These are phyloP conservation scores for Hozukius guyotensis DNA, from an alignment of 2,797 vertebrate genomes.

Conservation along the genomic window DNA sequence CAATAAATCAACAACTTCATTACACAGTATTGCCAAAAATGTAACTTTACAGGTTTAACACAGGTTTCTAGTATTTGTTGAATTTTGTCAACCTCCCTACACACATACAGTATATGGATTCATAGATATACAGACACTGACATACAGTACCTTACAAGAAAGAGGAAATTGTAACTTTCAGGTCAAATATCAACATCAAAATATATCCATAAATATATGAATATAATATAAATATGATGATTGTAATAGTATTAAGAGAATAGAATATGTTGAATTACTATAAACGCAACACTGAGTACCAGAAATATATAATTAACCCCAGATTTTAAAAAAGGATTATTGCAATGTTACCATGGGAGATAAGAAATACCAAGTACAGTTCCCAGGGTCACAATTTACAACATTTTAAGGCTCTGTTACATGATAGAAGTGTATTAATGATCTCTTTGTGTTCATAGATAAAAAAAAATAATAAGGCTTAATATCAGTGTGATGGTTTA, in stretches of 20 bases:
- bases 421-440: not conserved
- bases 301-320: not conserved
- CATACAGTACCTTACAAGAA: not conserved
- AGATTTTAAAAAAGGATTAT: not conserved
- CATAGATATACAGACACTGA: not conserved
- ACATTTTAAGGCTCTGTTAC: not conserved
- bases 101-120: not conserved
- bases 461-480: constrained; percentile 10
- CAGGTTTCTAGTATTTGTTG: not conserved
- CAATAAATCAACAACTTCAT: not conserved
- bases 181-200: not conserved
- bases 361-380: not conserved
- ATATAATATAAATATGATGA: not conserved
- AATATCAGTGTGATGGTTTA: constrained; percentile 34
- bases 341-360: not conserved
- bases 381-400: not conserved
- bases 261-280: not conserved
- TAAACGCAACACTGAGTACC: not conserved
- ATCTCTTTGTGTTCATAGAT: not conserved
- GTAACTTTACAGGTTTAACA: not conserved
- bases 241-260: not conserved
- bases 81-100: not conserved
- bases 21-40: not conserved
- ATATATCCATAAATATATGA: not conserved
- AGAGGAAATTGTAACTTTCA: not conserved